Evolutionary conservation across 1,140 invertebrate genomes (phyloP), one percentile per base, ranked within the genome.

Genomic region (Aphis craccivora): DNA sequence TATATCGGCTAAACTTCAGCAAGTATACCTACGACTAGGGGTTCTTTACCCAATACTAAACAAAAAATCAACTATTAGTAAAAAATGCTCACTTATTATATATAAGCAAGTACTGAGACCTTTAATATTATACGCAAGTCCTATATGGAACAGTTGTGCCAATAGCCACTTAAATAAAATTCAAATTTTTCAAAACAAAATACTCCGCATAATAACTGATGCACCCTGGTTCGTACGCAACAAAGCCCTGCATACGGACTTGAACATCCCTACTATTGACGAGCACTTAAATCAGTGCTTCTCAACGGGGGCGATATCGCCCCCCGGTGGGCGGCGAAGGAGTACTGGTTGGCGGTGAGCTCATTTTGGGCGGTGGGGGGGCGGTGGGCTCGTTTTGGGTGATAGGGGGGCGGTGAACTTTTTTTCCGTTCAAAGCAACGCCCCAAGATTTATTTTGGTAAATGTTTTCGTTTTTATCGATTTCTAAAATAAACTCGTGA

Each of bases 21-120:
- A 88, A 51, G 86, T 22, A 22, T 88, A 88, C 86, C 86, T 51
- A 45, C 22, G 86, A 1, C 86, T 88, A 45, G 30, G 25, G 43
- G 43, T 88, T 22, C 45, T 88, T 4, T 88, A 3, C 9, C 86
- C 86, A 45, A 18, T 84, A 7, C 3, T 84, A 40, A 84, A 84
- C 6, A 37, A 37, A 23, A 40, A 84, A 20, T 40, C 37, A 37
- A 35, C 83, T 43, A 30, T 40, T 37, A 35, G 35, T 37, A 40
- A 45, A 45, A 88, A 45, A 88, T 48, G 40, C 43, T 88, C 45
- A 6, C 86, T 88, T 20, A 25, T 88, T 18, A 43, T 88, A 48
- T 45, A 88, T 48, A 88, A 88, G 86, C 45, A 88, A 48, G 43
- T 88, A 40, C 43, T 88, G 43, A 22, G 86, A 11, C 86, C 86